Evolutionary conservation across 2,888 invertebrate species (phyloP).

Genomic region (Chorisops tibialis): DNA sequence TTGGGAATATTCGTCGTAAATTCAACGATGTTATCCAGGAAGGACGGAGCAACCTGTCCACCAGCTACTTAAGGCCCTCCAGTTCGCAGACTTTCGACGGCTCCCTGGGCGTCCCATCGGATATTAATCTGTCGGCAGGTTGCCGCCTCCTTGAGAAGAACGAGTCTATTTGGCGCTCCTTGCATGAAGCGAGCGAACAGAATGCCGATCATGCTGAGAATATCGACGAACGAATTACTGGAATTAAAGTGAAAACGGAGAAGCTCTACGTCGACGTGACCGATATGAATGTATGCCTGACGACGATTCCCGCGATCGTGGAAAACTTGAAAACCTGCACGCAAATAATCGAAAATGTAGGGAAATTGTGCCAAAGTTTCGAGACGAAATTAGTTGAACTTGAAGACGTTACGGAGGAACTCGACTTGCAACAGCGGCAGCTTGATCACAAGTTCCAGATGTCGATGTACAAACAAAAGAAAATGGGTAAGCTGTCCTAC

Average conservation of each 20-base stretch:
- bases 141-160: constrained; percentile 62
- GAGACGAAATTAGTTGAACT: constrained; percentile 59
- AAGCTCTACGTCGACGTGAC: constrained; percentile 41
- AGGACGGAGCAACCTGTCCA: constrained; percentile 48
- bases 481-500: constrained; percentile 53
- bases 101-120: constrained; percentile 41
- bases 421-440: constrained; percentile 62
- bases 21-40: constrained; percentile 54
- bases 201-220: constrained; percentile 57
- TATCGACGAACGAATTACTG: constrained; percentile 53
- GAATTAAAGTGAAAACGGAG: constrained; percentile 45
- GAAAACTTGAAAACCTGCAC: constrained; percentile 49
- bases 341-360: constrained; percentile 51
- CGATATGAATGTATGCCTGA: constrained; percentile 43
- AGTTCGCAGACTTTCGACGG: constrained; percentile 33
- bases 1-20: constrained; percentile 54
- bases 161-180: constrained; percentile 61
- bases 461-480: constrained; percentile 61
- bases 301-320: constrained; percentile 46
- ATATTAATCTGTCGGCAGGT: constrained; percentile 58
- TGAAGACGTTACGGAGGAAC: constrained; percentile 62
- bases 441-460: constrained; percentile 63
- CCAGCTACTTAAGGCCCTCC: constrained; percentile 40
- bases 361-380: constrained; percentile 56
- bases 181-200: constrained; percentile 61